These are phyloP conservation scores for Chionodraco myersi DNA, from an alignment of 2,113 vertebrate genomes.

Conservation along the genomic window DNA sequence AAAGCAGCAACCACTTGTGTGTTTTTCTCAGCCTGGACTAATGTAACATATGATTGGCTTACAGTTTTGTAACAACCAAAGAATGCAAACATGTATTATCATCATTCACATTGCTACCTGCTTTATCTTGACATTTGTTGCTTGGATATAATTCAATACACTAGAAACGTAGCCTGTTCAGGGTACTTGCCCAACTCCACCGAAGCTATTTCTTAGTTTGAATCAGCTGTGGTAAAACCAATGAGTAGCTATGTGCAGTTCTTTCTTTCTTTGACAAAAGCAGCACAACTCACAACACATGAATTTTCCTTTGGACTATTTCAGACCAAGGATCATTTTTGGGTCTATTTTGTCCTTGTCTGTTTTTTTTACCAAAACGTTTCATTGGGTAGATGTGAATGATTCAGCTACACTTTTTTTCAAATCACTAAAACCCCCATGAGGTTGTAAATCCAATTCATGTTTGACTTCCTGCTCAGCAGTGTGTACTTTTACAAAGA, in stretches of 20 bases:
- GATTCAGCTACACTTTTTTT: background rate
- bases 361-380: background rate
- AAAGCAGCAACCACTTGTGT: background rate
- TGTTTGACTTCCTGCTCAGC: constrained; percentile 5
- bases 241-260: constrained; percentile 42
- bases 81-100: background rate
- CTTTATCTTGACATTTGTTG: constrained; percentile 62
- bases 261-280: too few species aligned
- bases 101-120: constrained; percentile 12
- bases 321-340: too few species aligned
- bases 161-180: constrained; percentile 51
- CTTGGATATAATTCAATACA: constrained; percentile 63
- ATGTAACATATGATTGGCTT: background rate
- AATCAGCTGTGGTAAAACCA: constrained; percentile 51
- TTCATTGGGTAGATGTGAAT: background rate
- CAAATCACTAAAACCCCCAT: background rate
- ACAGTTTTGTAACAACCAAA: background rate
- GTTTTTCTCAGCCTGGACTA: background rate
- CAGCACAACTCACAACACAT: too few species aligned
- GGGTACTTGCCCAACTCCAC: constrained; percentile 34
- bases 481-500: background rate
- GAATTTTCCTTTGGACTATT: too few species aligned
- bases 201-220: constrained; percentile 36
- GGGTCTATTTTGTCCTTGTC: too few species aligned
- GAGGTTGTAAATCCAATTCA: constrained; percentile 1